These are phyloP conservation scores for Rhyacophila brunnea DNA, from an alignment of 1,140 invertebrate genomes.

Conservation along the genomic window DNA sequence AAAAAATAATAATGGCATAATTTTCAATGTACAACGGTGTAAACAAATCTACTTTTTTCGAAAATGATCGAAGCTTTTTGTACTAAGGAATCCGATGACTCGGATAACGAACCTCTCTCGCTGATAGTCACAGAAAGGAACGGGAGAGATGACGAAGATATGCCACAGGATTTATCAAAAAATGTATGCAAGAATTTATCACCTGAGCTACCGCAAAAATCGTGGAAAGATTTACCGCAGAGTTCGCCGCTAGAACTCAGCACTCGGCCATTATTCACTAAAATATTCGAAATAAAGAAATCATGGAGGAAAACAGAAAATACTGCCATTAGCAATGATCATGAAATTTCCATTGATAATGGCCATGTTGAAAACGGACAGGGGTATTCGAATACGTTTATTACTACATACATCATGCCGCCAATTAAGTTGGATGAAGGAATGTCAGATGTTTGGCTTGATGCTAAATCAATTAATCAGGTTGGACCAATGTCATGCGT, in stretches of 20 bases:
- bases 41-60: not conserved
- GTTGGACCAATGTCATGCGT: constrained; percentile 49
- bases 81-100: constrained; percentile 42
- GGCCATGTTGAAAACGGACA: not conserved
- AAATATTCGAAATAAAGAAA: constrained; percentile 22
- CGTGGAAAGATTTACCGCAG: constrained; percentile 12
- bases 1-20: not conserved
- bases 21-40: not conserved
- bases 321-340: not conserved
- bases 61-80: constrained; percentile 11
- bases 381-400: constrained; percentile 16
- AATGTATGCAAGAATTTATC: too few species aligned
- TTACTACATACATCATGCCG: constrained; percentile 16
- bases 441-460: constrained; percentile 48
- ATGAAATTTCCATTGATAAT: not conserved
- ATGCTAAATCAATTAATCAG: constrained; percentile 48
- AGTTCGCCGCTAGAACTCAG: constrained; percentile 10
- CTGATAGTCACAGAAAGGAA: constrained; percentile 44
- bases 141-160: not conserved
- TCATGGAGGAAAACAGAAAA: constrained; percentile 17
- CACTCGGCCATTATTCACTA: constrained; percentile 20
- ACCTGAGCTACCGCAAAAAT: too few species aligned
- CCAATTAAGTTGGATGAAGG: constrained; percentile 15
- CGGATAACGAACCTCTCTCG: constrained; percentile 50
- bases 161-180: too few species aligned